phyloP scores from a whole-genome alignment of 2,113 vertebrate species.

The Tretioscincus oriximinensis region DNA sequence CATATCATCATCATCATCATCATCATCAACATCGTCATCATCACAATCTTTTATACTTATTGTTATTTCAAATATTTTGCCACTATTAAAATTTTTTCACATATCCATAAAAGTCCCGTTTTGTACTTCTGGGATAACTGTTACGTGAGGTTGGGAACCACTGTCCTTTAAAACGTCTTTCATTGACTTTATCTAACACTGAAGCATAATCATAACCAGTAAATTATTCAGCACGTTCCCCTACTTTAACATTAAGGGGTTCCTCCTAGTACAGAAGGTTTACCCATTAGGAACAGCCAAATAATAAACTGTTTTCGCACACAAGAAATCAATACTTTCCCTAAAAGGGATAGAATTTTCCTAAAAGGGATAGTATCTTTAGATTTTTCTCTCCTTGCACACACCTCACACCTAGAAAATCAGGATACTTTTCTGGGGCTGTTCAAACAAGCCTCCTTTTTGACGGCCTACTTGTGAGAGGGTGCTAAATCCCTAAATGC shows the following conservation, averaged over 20 bases:
- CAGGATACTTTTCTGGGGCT: background rate
- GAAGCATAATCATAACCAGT: too few relatives aligned
- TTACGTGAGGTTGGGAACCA: background rate
- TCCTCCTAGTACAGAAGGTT: background rate
- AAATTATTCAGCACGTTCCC: background rate
- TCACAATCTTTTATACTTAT: too few relatives aligned
- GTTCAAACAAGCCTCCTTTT: background rate
- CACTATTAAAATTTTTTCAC: too few relatives aligned
- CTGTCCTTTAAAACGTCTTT: background rate
- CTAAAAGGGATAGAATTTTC: slow-evolving; percentile 7
- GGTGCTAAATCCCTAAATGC: background rate
- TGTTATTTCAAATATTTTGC: too few relatives aligned
- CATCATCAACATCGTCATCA: too few relatives aligned
- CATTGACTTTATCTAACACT: too few relatives aligned
- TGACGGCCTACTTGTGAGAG: background rate
- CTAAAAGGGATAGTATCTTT: background rate
- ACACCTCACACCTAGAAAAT: background rate
- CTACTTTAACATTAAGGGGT: background rate
- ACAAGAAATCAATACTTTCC: background rate
- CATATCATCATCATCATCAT: too few relatives aligned
- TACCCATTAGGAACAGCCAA: background rate
- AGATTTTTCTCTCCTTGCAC: background rate
- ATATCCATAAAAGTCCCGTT: too few relatives aligned
- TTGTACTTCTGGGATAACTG: too few relatives aligned
- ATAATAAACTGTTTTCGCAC: background rate